Conservation (phyloP, 2,113 vertebrate species). For the Actenoides lindsayi region DNA sequence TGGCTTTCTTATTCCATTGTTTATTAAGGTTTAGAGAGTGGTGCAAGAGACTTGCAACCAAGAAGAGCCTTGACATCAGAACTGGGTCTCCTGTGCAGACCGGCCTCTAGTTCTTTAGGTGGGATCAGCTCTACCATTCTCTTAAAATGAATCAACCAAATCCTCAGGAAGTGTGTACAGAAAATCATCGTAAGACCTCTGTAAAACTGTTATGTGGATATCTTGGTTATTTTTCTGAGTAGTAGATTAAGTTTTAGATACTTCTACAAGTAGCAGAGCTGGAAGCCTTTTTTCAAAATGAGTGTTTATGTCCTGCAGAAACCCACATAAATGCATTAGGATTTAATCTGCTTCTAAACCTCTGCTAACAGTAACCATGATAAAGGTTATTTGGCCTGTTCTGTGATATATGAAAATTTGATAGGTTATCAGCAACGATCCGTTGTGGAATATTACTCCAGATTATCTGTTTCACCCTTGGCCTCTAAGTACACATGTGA, state of each 20-base stretch:
- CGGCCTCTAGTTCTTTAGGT: background rate
- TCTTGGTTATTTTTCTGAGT: background rate
- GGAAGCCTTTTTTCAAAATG: background rate
- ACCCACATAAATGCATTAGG: background rate
- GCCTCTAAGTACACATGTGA: background rate
- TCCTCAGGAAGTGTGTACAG: background rate
- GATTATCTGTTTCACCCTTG: background rate
- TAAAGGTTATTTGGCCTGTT: background rate
- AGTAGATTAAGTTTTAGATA: background rate
- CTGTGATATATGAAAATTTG: background rate
- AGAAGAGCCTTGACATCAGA: background rate
- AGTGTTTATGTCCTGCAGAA: background rate
- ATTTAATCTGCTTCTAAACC: constrained; percentile 1
- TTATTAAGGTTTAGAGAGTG: background rate
- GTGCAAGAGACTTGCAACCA: background rate
- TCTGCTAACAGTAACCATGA: background rate
- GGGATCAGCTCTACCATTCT: background rate
- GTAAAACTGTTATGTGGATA: background rate
- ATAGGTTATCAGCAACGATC: background rate
- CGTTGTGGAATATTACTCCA: background rate
- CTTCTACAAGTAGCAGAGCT: background rate
- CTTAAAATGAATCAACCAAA: background rate
- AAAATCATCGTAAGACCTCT: background rate
- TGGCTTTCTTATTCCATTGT: background rate
- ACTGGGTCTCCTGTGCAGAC: background rate